Evolutionary conservation across 1,140 invertebrate species (phyloP).

Genomic region (Cotesia glomerata): DNA sequence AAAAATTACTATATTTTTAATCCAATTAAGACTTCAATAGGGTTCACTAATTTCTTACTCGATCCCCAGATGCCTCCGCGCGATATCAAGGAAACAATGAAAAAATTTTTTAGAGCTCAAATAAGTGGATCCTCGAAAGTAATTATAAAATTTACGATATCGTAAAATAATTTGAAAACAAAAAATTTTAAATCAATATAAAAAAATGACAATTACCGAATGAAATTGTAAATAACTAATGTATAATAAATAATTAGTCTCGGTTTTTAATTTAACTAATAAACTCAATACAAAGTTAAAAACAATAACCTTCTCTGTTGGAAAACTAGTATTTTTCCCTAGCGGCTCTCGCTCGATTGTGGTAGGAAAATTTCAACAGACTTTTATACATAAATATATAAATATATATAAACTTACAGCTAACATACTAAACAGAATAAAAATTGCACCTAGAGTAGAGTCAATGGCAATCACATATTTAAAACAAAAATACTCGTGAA

Average conservation of each 20-base stretch:
- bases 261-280: neutral
- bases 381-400: constrained; percentile 16
- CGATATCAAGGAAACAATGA: too few species aligned
- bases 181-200: too few species aligned
- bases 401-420: neutral
- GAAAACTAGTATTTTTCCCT: constrained; percentile 23
- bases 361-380: constrained; percentile 28
- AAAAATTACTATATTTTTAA: too few species aligned
- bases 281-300: constrained; percentile 3
- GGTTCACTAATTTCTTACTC: too few species aligned
- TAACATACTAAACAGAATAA: constrained; percentile 1
- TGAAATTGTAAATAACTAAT: neutral
- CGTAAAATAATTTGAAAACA: too few species aligned
- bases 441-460: constrained; percentile 42
- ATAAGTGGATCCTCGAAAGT: too few species aligned
- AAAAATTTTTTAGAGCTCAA: too few species aligned
- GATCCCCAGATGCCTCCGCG: too few species aligned
- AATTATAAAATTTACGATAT: too few species aligned
- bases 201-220: too few species aligned
- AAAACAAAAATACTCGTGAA: constrained; percentile 2
- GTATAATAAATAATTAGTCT: neutral
- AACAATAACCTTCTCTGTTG: constrained; percentile 7
- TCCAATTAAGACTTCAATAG: too few species aligned
- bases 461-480: constrained; percentile 34
- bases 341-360: constrained; percentile 25